Evolutionary conservation across 2,888 invertebrate genomes (phyloP).

Genomic region (Glomeris marginata): DNA sequence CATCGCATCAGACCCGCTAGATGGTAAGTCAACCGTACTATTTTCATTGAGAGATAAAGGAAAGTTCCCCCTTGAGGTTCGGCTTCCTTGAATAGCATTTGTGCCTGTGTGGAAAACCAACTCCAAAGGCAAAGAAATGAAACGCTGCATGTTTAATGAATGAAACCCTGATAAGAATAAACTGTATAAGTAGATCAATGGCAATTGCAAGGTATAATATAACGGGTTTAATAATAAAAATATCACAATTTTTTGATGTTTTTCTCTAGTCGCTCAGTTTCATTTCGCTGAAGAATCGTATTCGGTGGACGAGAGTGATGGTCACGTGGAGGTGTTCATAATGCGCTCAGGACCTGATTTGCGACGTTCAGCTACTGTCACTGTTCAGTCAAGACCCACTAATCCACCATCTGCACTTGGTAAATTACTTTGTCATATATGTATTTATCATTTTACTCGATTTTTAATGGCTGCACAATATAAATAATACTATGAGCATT

Average conservation of each 20-base stretch:
- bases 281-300: conserved; percentile 25
- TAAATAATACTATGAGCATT: too few relatives aligned
- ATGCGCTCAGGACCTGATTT: conserved; percentile 29
- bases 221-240: background rate
- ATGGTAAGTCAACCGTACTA: conserved; percentile 24
- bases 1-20: conserved; percentile 26
- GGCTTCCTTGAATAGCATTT: background rate
- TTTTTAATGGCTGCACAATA: too few relatives aligned
- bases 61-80: too few relatives aligned
- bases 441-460: too few relatives aligned
- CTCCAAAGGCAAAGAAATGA: too few relatives aligned
- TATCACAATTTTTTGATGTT: background rate
- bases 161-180: too few relatives aligned
- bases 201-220: background rate
- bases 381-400: conserved; percentile 24
- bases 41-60: too few relatives aligned
- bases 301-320: conserved; percentile 27
- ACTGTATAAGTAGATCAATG: background rate
- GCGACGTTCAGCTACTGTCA: conserved; percentile 25
- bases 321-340: conserved; percentile 25
- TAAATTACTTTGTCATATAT: conserved; percentile 14
- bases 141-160: too few relatives aligned
- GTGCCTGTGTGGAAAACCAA: too few relatives aligned
- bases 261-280: conserved; percentile 26
- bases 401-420: conserved; percentile 25